Evolutionary conservation across 1,140 invertebrate species (phyloP), one percentile per base, ranked within the genome.

Genomic region (Stratiolaelaps scimitus): DNA sequence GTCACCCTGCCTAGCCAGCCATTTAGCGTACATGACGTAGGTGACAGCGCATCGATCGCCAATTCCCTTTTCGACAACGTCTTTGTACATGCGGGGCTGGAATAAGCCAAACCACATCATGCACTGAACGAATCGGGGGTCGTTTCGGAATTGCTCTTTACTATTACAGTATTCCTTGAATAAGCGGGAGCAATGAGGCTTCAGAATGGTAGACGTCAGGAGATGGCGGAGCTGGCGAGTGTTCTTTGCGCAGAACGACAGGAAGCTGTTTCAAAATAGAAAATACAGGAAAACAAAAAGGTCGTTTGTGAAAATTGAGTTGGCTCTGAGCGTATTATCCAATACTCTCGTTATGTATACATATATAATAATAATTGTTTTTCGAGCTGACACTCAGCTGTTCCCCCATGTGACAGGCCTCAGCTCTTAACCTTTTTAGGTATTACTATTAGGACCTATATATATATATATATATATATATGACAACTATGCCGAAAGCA

Each of bases 11-110:
- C 23, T 26, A 15, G 53, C 53, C 13, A 60, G 53, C 2, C 15
- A 1, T 29, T 34, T 26, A 1, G 53, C 17, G 23, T 60, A 60
- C 53, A 60, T 60, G 17, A 60, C 53, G 23, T 20, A 60, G 53
- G 53, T 60, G 15, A 60, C 53, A 17, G 53, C 53, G 10, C 26
- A 34, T 17, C 53, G 53, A 26, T 60, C 53, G 15, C 53, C 53
- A 20, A 60, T 19, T 15, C 34, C 34, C 10, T 26, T 60, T 2
- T 60, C 53, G 53, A 19, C 15, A 23, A 60, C 15, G 26, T 60
- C 53, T 23, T 34, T 26, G 23, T 60, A 60, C 53, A 60, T 60
- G 15, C 53, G 26, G 10, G 53, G 53, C 26, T 60, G 26, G 17
- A n/a, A 60, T 4, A 29, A 15, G 26, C 26, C 53, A 26, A 60